Base-by-base conservation (phyloP, 2,113 vertebrate genomes). In the Pogonocichla stellata region DNA sequence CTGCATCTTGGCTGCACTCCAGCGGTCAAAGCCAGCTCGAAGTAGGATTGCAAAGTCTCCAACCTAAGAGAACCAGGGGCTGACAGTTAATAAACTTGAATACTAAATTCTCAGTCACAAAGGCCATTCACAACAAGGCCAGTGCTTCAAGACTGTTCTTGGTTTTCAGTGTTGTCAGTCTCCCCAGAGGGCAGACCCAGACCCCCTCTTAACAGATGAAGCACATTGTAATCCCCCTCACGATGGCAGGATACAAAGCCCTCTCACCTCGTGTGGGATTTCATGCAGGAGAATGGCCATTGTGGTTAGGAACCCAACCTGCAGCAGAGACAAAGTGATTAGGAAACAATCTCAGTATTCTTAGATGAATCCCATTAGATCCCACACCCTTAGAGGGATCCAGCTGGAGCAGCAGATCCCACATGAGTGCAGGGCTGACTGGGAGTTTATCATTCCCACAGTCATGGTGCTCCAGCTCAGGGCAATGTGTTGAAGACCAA, bases 41-140 rank as follows among this genome's bases (percentile, higher is more conserved):
- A 99, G 98, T 45, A 99, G 97, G 96, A 99, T 99, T 93, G 99
- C 99, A 92, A 99, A 99, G 97, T 99, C 99, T 92, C 99, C 99
- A 93, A 99, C 98, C 99, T 99, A 94, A 88, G 69, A 77, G 83
- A 89, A 80, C 8, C 78, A 69, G 80, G 38, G 92, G 25, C 24
- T 60, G 42, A 36, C 56, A 79, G 69, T 87, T 62, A 82, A 73
- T 8, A 19, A 66, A 58, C 47, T 60, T 2, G 10, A 45, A 71
- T 48, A 33, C 10, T 31, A 88, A 84, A 25, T 73, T 86, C 34
- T 80, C 47, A 77, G 57, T 53, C 22, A 80, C 51, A 82, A 90
- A 86, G 22, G 17, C 29, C 38, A 74, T 22, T 54, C 0, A 1
- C 48, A 87, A 56, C 33, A 84, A 87, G 12, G 56, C 6, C 45